These are phyloP conservation scores for Apocheima hispidaria DNA, from an alignment of 2,888 invertebrate genomes.

Conservation along the genomic window DNA sequence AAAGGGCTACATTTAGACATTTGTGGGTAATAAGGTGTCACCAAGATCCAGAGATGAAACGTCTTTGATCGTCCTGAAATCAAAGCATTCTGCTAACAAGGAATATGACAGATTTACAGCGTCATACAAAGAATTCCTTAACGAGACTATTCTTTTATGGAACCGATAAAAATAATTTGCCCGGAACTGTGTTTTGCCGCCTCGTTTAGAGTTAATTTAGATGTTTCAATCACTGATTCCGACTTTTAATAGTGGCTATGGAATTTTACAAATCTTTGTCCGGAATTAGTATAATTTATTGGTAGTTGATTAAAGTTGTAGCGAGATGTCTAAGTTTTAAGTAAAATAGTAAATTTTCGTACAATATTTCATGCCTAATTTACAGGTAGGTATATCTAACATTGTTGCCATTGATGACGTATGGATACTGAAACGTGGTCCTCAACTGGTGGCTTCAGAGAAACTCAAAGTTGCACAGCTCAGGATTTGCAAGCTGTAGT, in stretches of 20 bases:
- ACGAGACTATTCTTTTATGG: slow-evolving; percentile 63
- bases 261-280: background rate
- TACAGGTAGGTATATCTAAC: too few relatives aligned
- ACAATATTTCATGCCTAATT: too few relatives aligned
- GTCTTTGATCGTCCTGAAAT: slow-evolving; percentile 79
- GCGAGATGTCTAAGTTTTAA: background rate
- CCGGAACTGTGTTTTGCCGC: slow-evolving; percentile 45
- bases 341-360: background rate
- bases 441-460: too few relatives aligned
- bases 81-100: slow-evolving; percentile 78
- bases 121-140: slow-evolving; percentile 66
- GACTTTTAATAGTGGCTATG: slow-evolving; percentile 15
- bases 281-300: background rate
- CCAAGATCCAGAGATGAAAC: slow-evolving; percentile 65
- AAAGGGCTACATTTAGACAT: slow-evolving; percentile 62
- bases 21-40: slow-evolving; percentile 75
- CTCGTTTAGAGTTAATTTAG: slow-evolving; percentile 40
- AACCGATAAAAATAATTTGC: slow-evolving; percentile 55
- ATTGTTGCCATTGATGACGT: too few relatives aligned
- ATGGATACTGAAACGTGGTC: too few relatives aligned
- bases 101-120: slow-evolving; percentile 80
- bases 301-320: background rate
- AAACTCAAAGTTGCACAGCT: too few relatives aligned
- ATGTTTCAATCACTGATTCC: slow-evolving; percentile 20
- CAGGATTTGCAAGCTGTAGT: too few relatives aligned